Conservation (phyloP, 2,797 vertebrate species). For the Etheostoma perlongum region DNA sequence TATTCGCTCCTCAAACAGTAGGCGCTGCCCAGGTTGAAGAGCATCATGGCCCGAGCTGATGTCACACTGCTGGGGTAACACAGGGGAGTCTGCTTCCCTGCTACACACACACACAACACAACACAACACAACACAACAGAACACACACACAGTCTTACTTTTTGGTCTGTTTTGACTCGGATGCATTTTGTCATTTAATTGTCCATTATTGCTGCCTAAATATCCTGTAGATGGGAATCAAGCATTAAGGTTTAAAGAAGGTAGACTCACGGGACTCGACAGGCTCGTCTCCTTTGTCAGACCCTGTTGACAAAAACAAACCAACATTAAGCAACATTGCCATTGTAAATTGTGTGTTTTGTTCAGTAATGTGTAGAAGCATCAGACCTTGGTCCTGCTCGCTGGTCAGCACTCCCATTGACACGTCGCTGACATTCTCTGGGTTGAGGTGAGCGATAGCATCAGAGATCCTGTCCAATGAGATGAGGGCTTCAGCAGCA, state of each 20-base stretch:
- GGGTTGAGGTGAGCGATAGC: slow-evolving; percentile 98
- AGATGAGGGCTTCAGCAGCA: slow-evolving; percentile 98
- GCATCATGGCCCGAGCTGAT: slow-evolving; percentile 95
- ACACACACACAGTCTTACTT: background rate
- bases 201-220: background rate
- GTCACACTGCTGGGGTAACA: slow-evolving; percentile 96
- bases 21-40: slow-evolving; percentile 97
- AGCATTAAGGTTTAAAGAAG: background rate
- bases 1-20: slow-evolving; percentile 98
- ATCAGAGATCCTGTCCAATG: slow-evolving; percentile 98
- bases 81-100: slow-evolving; percentile 94
- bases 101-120: slow-evolving; percentile 72
- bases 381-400: slow-evolving; percentile 96
- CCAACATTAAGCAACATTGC: accelerated
- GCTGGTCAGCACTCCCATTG: slow-evolving; percentile 91
- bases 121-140: background rate
- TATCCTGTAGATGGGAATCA: background rate
- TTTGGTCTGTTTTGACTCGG: background rate
- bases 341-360: accelerated
- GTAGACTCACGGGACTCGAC: slow-evolving; percentile 93
- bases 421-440: slow-evolving; percentile 97
- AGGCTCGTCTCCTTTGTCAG: slow-evolving; percentile 95
- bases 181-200: background rate
- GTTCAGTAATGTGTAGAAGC: background rate
- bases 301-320: slow-evolving; percentile 83